Percentiles rank a stretch among this genome's conserved stretches.
These are phyloP conservation scores for Dasysyrphus albostriatus DNA, from an alignment of 2,888 invertebrate species.

Conservation along the genomic window DNA sequence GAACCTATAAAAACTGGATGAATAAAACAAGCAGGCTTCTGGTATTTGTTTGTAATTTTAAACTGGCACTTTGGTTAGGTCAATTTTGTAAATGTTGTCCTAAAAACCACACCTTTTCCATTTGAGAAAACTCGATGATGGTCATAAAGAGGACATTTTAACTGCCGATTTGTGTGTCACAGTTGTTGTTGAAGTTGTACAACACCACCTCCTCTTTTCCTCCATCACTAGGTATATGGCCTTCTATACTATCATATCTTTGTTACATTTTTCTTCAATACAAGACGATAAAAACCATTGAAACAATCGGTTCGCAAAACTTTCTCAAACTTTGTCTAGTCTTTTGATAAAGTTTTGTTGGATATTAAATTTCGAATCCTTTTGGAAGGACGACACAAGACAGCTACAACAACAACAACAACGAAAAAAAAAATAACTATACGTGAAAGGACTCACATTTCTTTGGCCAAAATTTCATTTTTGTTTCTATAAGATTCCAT, in stretches of 20 bases:
- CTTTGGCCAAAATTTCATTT: conserved; percentile 17
- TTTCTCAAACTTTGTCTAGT: conserved; percentile 45
- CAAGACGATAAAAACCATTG: conserved; percentile 39
- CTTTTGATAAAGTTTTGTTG: conserved; percentile 37
- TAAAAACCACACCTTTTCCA: conserved; percentile 24
- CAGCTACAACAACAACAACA: not conserved
- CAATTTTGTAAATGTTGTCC: conserved; percentile 1
- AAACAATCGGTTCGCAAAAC: conserved; percentile 47
- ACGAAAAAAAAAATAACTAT: not conserved
- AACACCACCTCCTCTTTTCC: not conserved
- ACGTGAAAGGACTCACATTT: conserved; percentile 41
- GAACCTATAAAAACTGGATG: not conserved
- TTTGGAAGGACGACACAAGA: not conserved
- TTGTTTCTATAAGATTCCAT: conserved; percentile 9
- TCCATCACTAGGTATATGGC: not conserved
- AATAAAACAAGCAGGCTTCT: not conserved
- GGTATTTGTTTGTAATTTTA: conserved; percentile 6
- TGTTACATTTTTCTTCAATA: conserved; percentile 14
- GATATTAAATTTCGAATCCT: conserved; percentile 41
- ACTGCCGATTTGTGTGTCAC: conserved; percentile 42
- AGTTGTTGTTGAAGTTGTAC: conserved; percentile 15
- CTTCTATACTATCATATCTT: not conserved
- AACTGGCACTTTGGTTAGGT: conserved; percentile 3
- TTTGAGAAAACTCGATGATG: conserved; percentile 3
- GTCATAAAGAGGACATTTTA: conserved; percentile 31